A percentile compares a stretch with the other conserved stretches of the same genome.
phyloP scores from a whole-genome alignment of 2,797 vertebrate species.

The Geotrypetes seraphini region DNA sequence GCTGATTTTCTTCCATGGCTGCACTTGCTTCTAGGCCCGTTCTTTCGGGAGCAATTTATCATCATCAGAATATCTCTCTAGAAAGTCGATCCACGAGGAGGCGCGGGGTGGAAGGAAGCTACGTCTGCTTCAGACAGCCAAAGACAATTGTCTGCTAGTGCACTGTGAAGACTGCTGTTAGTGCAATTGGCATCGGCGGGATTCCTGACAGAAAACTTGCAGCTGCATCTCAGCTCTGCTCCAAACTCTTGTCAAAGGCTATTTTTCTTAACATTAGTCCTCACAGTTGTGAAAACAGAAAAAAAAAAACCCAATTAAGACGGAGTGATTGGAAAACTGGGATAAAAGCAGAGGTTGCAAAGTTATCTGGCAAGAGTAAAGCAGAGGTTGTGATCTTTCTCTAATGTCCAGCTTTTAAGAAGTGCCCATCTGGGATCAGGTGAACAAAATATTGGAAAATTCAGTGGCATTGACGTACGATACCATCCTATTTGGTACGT shows the following conservation, averaged over 20 bases:
- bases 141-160: background rate
- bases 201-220: background rate
- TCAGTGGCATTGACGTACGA: too few species aligned
- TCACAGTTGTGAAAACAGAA: conserved; percentile 24
- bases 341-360: conserved; percentile 6
- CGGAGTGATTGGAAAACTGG: conserved; percentile 17
- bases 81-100: background rate
- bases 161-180: rapidly evolving
- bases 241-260: background rate
- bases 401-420: conserved; percentile 20
- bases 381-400: conserved; percentile 13
- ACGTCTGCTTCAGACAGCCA: background rate
- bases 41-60: background rate
- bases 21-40: background rate
- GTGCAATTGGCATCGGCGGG: background rate
- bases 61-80: background rate
- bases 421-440: too few species aligned
- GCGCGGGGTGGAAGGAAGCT: background rate
- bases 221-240: background rate
- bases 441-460: too few species aligned
- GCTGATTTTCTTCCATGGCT: background rate
- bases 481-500: too few species aligned
- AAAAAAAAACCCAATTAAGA: conserved; percentile 13
- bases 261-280: conserved; percentile 1
- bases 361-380: too few species aligned